phyloP scores from a whole-genome alignment of 2,888 invertebrate species.

The Drosophila nigricruria region DNA sequence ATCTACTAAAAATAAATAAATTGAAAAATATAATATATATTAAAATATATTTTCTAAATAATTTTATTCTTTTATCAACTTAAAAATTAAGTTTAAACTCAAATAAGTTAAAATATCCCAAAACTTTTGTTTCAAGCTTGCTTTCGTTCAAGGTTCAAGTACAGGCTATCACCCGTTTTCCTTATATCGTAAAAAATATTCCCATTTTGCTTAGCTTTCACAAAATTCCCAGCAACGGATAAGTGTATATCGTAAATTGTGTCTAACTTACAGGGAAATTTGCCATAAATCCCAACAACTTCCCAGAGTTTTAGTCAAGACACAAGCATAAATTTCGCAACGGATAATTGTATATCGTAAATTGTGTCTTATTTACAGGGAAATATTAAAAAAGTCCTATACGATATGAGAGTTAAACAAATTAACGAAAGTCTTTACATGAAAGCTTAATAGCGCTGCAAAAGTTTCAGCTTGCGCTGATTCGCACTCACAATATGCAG shows the following conservation, averaged over 20 bases:
- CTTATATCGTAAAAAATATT: slow-evolving; percentile 8
- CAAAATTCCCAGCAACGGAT: slow-evolving; percentile 6
- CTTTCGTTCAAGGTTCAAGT: background rate
- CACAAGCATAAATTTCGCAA: slow-evolving; percentile 2
- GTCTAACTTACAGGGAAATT: background rate
- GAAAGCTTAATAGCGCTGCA: background rate
- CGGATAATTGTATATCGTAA: slow-evolving; percentile 21
- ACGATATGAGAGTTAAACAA: background rate
- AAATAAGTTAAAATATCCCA: background rate
- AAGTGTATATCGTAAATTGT: slow-evolving; percentile 14
- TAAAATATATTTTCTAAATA: too few species aligned
- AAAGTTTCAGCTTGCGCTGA: background rate
- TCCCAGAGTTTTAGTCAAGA: background rate
- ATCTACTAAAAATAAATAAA: too few species aligned
- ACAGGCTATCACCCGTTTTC: background rate
- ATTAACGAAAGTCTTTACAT: slow-evolving; percentile 4
- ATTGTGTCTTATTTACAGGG: background rate
- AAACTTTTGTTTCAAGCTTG: background rate
- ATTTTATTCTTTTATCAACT: background rate
- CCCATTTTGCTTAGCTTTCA: background rate
- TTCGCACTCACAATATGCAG: slow-evolving; percentile 1
- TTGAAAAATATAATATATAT: too few species aligned
- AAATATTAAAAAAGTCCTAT: slow-evolving; percentile 10
- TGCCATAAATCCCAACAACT: background rate
- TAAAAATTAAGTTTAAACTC: background rate